A percentile compares a stretch with the other conserved stretches of the same genome.
Evolutionary conservation across 1,140 invertebrate genomes (phyloP).

Genomic region (Leptopilina clavipes): DNA sequence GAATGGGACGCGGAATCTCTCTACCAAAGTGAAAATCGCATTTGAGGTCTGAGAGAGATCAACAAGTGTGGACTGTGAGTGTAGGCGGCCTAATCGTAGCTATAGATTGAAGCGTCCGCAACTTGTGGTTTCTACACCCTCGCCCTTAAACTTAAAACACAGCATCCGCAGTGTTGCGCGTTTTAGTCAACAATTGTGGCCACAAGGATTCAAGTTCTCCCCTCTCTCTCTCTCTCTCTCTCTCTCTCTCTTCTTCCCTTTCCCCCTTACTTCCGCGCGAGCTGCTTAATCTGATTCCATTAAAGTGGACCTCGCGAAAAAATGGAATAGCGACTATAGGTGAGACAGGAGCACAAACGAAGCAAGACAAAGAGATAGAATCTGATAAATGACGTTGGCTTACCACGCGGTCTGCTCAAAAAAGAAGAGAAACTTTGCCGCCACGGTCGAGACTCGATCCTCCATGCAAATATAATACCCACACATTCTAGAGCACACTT

Average conservation of each 20-base stretch:
- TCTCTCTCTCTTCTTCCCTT: not conserved
- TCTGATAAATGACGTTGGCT: conserved; percentile 55
- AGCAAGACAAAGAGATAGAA: conserved; percentile 55
- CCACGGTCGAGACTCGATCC: conserved; percentile 46
- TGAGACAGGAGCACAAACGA: conserved; percentile 34
- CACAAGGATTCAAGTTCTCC: not conserved
- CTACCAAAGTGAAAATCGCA: not conserved
- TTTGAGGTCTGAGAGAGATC: conserved; percentile 21
- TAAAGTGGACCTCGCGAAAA: conserved; percentile 46
- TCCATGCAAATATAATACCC: conserved; percentile 56
- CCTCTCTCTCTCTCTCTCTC: not conserved
- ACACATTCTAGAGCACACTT: no score
- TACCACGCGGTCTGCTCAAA: conserved; percentile 42
- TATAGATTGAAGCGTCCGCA: conserved; percentile 29
- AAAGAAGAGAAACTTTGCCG: conserved; percentile 37
- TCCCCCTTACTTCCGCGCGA: not conserved
- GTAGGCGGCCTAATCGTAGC: conserved; percentile 5
- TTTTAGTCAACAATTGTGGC: not conserved
- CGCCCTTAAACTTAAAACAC: not conserved
- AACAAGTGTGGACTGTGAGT: conserved; percentile 4
- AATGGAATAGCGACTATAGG: conserved; percentile 30
- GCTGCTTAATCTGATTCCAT: conserved; percentile 56
- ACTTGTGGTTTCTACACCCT: conserved; percentile 29
- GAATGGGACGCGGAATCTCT: not conserved
- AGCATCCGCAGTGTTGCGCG: not conserved